A percentile compares a stretch with the other conserved stretches of the same genome.
Evolutionary conservation across 53 echinoderm and acorn worm species (phyloP).

Genomic region (Astropecten irregularis): DNA sequence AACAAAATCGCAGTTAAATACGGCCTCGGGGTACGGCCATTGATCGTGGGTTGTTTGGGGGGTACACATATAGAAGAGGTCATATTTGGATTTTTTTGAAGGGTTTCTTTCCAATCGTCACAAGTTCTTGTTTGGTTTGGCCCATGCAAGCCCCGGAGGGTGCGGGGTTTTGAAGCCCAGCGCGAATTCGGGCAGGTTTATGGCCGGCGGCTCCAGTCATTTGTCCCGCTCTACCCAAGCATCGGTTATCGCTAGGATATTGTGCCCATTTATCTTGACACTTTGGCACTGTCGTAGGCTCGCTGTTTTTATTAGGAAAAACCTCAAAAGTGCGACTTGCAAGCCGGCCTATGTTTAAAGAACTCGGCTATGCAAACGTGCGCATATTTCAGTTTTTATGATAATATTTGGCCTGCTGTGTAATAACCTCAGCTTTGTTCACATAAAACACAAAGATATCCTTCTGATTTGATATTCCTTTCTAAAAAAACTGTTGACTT

Average conservation of each 20-base stretch:
- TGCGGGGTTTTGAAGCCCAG: neutral
- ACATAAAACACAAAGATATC: no score
- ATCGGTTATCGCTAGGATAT: slow-evolving; percentile 18
- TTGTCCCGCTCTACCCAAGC: slow-evolving; percentile 20
- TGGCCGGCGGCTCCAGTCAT: neutral
- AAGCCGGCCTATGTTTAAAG: no score
- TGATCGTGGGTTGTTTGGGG: slow-evolving; percentile 8
- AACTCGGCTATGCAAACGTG: no score
- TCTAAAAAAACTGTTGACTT: no score
- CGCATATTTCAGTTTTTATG: no score
- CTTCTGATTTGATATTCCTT: no score
- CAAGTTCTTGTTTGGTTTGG: slow-evolving; percentile 38
- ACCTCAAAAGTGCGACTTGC: no score
- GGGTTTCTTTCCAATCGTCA: no score
- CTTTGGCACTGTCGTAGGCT: no score
- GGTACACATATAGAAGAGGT: slow-evolving; percentile 31
- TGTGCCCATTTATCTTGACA: slow-evolving; percentile 28
- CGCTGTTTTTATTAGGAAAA: no score
- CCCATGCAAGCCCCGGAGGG: neutral
- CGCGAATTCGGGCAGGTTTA: neutral
- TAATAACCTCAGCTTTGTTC: no score
- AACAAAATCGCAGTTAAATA: slow-evolving; percentile 36
- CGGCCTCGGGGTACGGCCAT: slow-evolving; percentile 7
- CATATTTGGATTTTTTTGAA: neutral
- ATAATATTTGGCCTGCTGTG: no score